These are phyloP conservation scores for Philopotamus ludificatus DNA, from an alignment of 1,140 invertebrate species.

Conservation along the genomic window DNA sequence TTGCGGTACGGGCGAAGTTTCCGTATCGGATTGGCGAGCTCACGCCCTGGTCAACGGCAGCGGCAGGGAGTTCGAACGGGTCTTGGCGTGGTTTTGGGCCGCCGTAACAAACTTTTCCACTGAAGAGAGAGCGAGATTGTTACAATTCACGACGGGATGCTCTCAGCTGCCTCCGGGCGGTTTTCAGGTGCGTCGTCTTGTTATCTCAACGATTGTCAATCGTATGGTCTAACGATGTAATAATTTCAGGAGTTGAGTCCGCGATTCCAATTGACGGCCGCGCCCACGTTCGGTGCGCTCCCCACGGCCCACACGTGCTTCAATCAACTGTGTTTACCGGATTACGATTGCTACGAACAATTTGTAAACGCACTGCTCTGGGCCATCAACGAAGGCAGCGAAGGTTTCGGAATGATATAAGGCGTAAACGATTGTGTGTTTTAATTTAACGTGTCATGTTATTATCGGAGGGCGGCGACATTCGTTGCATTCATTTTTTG, in stretches of 20 bases:
- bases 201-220: background rate
- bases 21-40: slow-evolving; percentile 82
- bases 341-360: slow-evolving; percentile 91
- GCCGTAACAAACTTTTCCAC: slow-evolving; percentile 87
- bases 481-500: too few relatives aligned
- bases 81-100: slow-evolving; percentile 93
- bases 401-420: slow-evolving; percentile 94
- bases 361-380: slow-evolving; percentile 87
- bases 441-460: too few relatives aligned
- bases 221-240: slow-evolving; percentile 2
- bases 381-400: slow-evolving; percentile 92
- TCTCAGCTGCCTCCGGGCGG: slow-evolving; percentile 90
- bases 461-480: too few relatives aligned
- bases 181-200: slow-evolving; percentile 56
- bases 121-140: slow-evolving; percentile 88
- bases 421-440: too few relatives aligned
- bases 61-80: slow-evolving; percentile 78
- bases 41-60: slow-evolving; percentile 85
- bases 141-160: slow-evolving; percentile 94
- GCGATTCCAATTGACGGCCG: slow-evolving; percentile 86
- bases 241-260: slow-evolving; percentile 76
- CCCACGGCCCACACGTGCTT: slow-evolving; percentile 95
- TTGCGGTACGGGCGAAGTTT: slow-evolving; percentile 92
- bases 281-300: slow-evolving; percentile 84
- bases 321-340: slow-evolving; percentile 93